Conservation (phyloP, 2,797 vertebrate genomes). For the Xenops minutus region DNA sequence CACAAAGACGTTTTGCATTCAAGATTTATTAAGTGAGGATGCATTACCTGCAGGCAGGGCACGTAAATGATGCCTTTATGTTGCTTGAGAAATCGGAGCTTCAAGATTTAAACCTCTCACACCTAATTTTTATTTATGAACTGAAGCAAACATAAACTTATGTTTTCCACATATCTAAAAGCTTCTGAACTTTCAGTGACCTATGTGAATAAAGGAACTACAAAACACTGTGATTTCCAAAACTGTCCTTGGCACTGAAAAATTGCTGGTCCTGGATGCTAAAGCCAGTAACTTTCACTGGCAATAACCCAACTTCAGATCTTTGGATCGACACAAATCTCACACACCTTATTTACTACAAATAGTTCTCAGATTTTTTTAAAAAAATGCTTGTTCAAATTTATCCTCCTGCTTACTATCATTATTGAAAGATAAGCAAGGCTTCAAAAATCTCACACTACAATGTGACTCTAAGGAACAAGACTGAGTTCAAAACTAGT, state of each 20-base stretch:
- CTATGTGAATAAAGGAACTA: neutral
- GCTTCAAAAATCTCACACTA: neutral
- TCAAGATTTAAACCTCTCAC: neutral
- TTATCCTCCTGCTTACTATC: neutral
- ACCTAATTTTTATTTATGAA: neutral
- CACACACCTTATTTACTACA: neutral
- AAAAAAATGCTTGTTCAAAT: neutral
- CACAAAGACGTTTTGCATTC: neutral
- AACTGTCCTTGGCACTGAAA: neutral
- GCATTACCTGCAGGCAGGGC: neutral
- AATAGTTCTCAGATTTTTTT: neutral
- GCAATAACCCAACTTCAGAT: neutral
- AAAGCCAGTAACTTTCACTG: neutral
- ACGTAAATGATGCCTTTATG: neutral
- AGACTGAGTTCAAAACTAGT: neutral
- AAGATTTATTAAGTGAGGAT: neutral
- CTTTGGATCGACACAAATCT: neutral
- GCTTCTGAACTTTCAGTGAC: neutral
- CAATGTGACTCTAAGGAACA: neutral
- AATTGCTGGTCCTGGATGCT: neutral
- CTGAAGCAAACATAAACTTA: neutral
- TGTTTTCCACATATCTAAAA: neutral
- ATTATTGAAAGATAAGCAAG: neutral
- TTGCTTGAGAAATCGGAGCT: neutral
- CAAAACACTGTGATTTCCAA: neutral